Percentiles rank a stretch among this genome's conserved stretches.
Evolutionary conservation across 2,113 vertebrate genomes (phyloP).

Genomic region (Vulpes vulpes): DNA sequence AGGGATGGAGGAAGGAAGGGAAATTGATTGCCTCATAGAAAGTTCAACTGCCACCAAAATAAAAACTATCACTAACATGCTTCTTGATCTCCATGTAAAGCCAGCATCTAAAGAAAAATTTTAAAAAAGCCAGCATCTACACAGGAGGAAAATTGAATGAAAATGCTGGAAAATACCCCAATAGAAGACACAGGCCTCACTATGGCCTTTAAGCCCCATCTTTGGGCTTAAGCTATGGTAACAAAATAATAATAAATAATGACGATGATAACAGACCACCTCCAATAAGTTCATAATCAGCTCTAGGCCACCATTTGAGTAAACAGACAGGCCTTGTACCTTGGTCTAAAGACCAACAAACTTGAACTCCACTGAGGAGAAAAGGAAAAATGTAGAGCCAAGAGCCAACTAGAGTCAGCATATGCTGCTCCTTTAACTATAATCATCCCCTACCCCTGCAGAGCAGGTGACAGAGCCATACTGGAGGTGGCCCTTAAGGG

Average conservation of each 20-base stretch:
- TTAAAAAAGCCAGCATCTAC: background rate
- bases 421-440: background rate
- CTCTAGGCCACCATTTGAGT: background rate
- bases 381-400: background rate
- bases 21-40: background rate
- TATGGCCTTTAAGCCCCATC: background rate
- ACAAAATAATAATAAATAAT: background rate
- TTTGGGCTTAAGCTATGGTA: background rate
- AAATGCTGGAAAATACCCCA: background rate
- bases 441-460: rapidly evolving
- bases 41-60: background rate
- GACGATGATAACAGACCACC: background rate
- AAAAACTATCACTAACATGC: background rate
- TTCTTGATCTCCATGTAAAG: background rate
- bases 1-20: background rate
- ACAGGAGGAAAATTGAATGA: background rate
- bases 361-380: background rate
- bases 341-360: background rate
- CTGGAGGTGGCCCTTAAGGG: background rate
- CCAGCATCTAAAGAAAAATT: background rate
- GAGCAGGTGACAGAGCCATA: rapidly evolving
- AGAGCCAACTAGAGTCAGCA: background rate
- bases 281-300: background rate
- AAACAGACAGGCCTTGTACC: background rate
- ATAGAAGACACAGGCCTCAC: background rate